Evolutionary conservation across 1,140 invertebrate genomes (phyloP).

Genomic region (Trichomalopsis sarcophagae): DNA sequence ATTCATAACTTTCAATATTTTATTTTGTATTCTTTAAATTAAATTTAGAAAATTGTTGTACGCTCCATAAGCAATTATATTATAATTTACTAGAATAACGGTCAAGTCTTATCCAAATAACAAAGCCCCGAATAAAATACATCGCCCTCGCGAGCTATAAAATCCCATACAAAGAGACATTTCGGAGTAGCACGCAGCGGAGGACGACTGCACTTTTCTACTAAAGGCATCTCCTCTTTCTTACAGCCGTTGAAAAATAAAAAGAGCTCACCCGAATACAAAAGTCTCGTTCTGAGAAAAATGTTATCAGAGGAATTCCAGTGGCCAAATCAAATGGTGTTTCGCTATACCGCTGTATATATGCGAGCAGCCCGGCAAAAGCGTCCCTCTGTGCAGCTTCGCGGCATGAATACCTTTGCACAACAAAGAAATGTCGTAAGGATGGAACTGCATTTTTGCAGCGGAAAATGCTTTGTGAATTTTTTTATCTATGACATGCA

Average conservation of each 20-base stretch:
- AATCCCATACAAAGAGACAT: neutral
- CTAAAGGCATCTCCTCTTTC: neutral
- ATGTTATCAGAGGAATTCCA: conserved; percentile 11
- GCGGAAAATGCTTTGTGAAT: neutral
- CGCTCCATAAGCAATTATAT: too few species aligned
- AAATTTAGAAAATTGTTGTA: too few species aligned
- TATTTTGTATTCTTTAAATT: too few species aligned
- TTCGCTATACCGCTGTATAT: neutral
- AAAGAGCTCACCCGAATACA: neutral
- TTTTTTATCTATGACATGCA: too few species aligned
- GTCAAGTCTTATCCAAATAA: neutral
- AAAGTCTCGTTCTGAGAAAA: neutral
- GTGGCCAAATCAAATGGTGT: conserved; percentile 22
- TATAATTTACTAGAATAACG: too few species aligned
- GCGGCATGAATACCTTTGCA: neutral
- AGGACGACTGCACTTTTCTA: neutral
- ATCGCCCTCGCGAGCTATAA: neutral
- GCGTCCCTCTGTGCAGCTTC: neutral
- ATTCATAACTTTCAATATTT: too few species aligned
- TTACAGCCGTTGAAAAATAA: neutral
- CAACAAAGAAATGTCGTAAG: neutral
- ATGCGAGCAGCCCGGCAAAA: too few species aligned
- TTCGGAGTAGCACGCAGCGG: neutral
- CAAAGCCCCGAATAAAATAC: neutral
- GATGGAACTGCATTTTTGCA: neutral